phyloP scores from a whole-genome alignment of 2,113 vertebrate species.

The Rhinopithecus roxellana region DNA sequence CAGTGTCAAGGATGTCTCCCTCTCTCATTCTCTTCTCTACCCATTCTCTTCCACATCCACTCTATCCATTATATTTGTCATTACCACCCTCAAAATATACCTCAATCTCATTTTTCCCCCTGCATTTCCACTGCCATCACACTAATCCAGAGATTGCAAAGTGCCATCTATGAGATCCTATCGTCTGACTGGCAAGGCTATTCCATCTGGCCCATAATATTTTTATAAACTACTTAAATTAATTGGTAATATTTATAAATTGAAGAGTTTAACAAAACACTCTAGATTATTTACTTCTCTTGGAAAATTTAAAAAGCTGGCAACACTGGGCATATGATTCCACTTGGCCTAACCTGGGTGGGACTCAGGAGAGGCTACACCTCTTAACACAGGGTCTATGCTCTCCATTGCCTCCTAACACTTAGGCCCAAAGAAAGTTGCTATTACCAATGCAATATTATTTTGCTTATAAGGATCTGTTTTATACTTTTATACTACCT shows the following conservation, averaged over 20 bases:
- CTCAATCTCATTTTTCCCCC: neutral
- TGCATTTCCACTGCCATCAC: neutral
- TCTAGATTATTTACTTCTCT: neutral
- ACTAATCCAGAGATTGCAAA: neutral
- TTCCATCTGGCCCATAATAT: neutral
- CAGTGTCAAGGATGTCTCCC: neutral
- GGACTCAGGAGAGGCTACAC: neutral
- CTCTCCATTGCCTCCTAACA: neutral
- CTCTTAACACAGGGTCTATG: neutral
- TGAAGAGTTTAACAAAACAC: slow-evolving; percentile 11
- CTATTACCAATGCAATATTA: neutral
- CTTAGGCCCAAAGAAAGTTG: neutral
- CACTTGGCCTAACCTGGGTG: neutral
- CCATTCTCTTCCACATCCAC: neutral
- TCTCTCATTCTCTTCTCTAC: neutral
- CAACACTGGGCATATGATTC: neutral
- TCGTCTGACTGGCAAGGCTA: neutral
- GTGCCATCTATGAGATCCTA: neutral
- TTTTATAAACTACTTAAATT: neutral
- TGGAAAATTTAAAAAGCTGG: slow-evolving; percentile 3
- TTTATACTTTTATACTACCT: neutral
- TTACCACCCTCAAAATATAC: neutral
- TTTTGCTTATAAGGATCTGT: neutral
- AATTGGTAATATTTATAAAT: neutral
- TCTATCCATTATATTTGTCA: neutral